Conservation (phyloP, 2,888 invertebrate species). For the Tetropium fuscum region DNA sequence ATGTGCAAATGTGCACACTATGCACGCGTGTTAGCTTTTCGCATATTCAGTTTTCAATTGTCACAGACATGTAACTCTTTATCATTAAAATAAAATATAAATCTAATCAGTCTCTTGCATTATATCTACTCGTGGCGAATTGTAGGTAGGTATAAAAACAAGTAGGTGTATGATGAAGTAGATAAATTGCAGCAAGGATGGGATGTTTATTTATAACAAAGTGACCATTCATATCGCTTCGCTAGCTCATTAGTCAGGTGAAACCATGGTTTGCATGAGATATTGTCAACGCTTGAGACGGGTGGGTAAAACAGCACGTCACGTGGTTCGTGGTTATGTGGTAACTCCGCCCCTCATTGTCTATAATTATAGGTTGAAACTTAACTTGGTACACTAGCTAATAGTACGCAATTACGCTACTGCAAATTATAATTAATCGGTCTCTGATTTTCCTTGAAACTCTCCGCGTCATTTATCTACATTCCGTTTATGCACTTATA, state of each 20-base stretch:
- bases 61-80: not conserved
- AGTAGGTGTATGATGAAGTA: not conserved
- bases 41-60: not conserved
- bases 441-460: slow-evolving; percentile 45
- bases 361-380: slow-evolving; percentile 62
- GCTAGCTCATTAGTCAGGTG: slow-evolving; percentile 48
- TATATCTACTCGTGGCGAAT: too few species aligned
- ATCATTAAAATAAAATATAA: too few species aligned
- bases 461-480: slow-evolving; percentile 41
- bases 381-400: slow-evolving; percentile 53
- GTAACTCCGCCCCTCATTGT: slow-evolving; percentile 61
- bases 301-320: slow-evolving; percentile 32
- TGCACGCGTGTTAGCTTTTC: slow-evolving; percentile 45
- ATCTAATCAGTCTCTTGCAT: too few species aligned
- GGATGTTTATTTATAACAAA: slow-evolving; percentile 30
- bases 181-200: slow-evolving; percentile 5
- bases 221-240: slow-evolving; percentile 42
- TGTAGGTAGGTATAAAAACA: not conserved
- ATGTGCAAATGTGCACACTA: slow-evolving; percentile 54
- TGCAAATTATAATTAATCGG: slow-evolving; percentile 59
- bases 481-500: slow-evolving; percentile 36
- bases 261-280: slow-evolving; percentile 48
- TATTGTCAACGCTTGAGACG: slow-evolving; percentile 49
- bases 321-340: slow-evolving; percentile 36
- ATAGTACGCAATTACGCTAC: slow-evolving; percentile 63